These are phyloP conservation scores for Calameuta idolon DNA, from an alignment of 2,888 invertebrate species.

Conservation along the genomic window DNA sequence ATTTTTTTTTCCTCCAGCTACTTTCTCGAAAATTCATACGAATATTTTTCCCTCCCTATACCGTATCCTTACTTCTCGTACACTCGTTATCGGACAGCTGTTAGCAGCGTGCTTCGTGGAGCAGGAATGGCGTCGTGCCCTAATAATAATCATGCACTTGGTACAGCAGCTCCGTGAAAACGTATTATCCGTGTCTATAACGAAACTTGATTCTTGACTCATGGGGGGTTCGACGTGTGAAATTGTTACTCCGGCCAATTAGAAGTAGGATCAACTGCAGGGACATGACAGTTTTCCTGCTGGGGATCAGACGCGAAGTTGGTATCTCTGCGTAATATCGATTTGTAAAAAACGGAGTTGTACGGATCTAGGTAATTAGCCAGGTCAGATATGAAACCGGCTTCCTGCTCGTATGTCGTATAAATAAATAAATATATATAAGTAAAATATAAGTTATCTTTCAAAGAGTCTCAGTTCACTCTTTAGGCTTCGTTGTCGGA, in stretches of 20 bases:
- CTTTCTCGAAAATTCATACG: neutral
- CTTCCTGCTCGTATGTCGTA: neutral
- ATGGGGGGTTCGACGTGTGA: neutral
- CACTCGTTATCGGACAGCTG: neutral
- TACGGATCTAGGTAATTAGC: neutral
- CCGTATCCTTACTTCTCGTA: neutral
- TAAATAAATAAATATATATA: conserved; percentile 10
- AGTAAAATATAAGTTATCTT: neutral
- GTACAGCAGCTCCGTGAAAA: neutral
- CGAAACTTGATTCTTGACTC: neutral
- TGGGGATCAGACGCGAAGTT: neutral
- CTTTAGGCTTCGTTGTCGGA: conserved; percentile 60
- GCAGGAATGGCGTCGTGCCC: neutral
- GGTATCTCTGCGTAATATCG: neutral
- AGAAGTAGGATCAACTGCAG: neutral
- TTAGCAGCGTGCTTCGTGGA: neutral
- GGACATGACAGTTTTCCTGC: neutral
- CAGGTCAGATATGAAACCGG: neutral
- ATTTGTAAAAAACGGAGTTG: neutral
- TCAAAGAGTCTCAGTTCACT: conserved; percentile 12
- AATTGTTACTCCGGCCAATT: neutral
- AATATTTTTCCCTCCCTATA: neutral
- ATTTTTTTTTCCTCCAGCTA: neutral
- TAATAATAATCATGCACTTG: neutral
- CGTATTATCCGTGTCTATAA: neutral